These are phyloP conservation scores for Tetrax tetrax DNA, from an alignment of 2,113 vertebrate species.

Conservation along the genomic window DNA sequence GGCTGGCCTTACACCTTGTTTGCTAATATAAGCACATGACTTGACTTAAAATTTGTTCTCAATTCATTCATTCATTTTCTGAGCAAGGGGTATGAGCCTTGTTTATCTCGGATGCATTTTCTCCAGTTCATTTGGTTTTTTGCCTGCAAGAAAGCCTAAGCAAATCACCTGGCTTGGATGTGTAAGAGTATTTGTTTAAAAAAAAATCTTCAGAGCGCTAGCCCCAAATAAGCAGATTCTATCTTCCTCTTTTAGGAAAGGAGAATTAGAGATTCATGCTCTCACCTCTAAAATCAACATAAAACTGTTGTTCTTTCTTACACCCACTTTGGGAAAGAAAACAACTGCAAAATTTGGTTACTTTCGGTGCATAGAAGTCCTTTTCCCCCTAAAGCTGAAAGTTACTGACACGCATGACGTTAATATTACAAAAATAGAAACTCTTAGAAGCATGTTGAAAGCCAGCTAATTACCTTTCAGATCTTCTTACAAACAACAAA, in stretches of 20 bases:
- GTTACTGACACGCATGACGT: not conserved
- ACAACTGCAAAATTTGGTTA: not conserved
- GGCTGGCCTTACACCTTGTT: not conserved
- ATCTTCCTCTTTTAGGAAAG: not conserved
- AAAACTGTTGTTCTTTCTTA: not conserved
- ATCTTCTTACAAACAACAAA: constrained; percentile 16
- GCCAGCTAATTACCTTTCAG: not conserved
- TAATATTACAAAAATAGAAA: not conserved
- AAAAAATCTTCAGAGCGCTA: not conserved
- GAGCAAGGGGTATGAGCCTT: not conserved
- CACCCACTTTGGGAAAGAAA: not conserved
- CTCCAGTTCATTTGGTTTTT: not conserved
- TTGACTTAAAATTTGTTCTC: not conserved
- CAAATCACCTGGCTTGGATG: not conserved
- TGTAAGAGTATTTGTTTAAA: not conserved
- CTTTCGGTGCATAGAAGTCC: not conserved
- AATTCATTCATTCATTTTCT: not conserved
- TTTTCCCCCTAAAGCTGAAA: not conserved
- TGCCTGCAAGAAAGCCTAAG: not conserved
- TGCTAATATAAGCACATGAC: not conserved
- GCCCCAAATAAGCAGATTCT: not conserved
- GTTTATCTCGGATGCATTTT: not conserved
- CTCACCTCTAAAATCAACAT: not conserved
- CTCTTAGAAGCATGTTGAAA: not conserved
- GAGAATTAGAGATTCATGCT: not conserved